Evolutionary conservation across 2,888 invertebrate species (phyloP).

Genomic region (Therioaphis trifolii): DNA sequence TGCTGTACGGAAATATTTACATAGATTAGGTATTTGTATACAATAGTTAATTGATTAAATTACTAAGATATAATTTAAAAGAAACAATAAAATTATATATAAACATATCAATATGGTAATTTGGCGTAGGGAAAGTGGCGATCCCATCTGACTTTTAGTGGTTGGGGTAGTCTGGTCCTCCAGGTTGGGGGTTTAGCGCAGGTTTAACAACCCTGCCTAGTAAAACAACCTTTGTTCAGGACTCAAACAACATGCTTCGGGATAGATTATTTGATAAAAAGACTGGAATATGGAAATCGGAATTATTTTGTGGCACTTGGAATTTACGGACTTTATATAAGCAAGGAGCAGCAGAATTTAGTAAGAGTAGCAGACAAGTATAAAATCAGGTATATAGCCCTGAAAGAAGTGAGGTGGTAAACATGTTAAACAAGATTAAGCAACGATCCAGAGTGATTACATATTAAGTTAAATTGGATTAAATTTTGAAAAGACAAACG

Average conservation of each 20-base stretch:
- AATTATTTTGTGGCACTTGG: background rate
- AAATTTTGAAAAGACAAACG: background rate
- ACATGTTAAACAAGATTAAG: no score
- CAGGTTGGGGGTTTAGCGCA: no score
- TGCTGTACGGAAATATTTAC: no score
- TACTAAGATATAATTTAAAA: no score
- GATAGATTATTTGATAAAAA: background rate
- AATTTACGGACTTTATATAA: background rate
- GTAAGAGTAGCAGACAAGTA: constrained; percentile 11
- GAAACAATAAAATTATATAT: no score
- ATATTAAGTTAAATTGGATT: no score
- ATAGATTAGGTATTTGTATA: no score
- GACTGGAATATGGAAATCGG: background rate
- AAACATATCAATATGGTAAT: no score
- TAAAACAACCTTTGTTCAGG: background rate
- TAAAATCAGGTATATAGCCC: constrained; percentile 10
- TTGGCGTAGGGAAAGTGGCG: no score
- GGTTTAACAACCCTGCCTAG: background rate
- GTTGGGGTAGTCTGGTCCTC: no score
- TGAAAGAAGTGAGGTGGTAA: constrained; percentile 25
- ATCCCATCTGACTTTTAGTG: no score
- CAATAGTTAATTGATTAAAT: no score
- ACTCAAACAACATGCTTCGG: background rate
- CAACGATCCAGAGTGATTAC: background rate
- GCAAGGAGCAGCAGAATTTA: background rate